Conservation (phyloP, 2,797 vertebrate species). For the Chrysocyon brachyurus region DNA sequence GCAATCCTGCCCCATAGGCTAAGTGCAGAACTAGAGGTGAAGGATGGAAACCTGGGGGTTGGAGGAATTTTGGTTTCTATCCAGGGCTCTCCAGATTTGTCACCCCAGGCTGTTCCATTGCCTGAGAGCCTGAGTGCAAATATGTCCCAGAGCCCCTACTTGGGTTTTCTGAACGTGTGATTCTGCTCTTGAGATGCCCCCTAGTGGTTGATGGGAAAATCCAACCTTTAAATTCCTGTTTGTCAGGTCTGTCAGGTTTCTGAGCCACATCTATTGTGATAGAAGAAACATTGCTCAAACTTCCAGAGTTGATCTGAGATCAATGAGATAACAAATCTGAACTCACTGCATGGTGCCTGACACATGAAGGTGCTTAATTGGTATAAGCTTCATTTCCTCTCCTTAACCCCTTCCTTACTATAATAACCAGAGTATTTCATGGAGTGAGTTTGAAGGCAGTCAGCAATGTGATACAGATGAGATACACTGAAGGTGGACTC, state of each 20-base stretch:
- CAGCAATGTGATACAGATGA: not conserved
- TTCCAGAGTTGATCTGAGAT: not conserved
- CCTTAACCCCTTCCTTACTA: not conserved
- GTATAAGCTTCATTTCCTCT: not conserved
- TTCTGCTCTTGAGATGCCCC: not conserved
- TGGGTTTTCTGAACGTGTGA: not conserved
- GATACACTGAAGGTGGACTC: not conserved
- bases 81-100: not conserved
- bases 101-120: not conserved
- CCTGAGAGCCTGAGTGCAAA: not conserved
- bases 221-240: not conserved
- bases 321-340: not conserved
- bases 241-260: not conserved
- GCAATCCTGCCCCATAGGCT: rapidly evolving
- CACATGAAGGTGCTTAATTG: not conserved
- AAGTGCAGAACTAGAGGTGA: not conserved
- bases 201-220: not conserved
- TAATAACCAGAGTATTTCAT: not conserved
- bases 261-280: not conserved
- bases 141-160: not conserved
- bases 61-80: not conserved
- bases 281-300: not conserved
- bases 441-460: not conserved
- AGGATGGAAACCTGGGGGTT: not conserved
- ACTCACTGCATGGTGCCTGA: not conserved